phyloP scores from a whole-genome alignment of 2,888 invertebrate species.

The Mythimna pallens region DNA sequence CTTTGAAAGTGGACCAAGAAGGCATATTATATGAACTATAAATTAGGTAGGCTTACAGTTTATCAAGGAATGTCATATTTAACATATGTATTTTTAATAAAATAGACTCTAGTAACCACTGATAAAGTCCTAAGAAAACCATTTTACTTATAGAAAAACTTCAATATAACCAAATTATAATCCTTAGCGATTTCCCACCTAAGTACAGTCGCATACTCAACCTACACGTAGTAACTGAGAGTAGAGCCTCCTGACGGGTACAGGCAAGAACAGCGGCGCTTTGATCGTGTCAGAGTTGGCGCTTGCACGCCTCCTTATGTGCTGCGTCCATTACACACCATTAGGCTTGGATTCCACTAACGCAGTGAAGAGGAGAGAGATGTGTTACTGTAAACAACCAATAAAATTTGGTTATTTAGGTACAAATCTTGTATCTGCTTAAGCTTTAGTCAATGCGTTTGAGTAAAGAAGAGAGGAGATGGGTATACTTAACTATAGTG shows the following conservation, averaged over 20 bases:
- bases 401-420: neutral
- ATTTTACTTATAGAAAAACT: neutral
- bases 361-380: neutral
- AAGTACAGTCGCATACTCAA: conserved; percentile 45
- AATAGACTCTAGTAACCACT: neutral
- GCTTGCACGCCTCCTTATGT: conserved; percentile 68
- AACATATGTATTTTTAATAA: neutral
- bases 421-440: too few relatives aligned
- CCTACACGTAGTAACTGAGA: conserved; percentile 57
- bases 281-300: conserved; percentile 78
- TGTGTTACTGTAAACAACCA: neutral
- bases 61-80: neutral
- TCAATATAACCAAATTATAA: neutral
- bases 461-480: neutral
- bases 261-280: conserved; percentile 72
- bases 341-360: conserved; percentile 8
- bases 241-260: conserved; percentile 61
- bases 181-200: neutral
- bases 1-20: too few relatives aligned
- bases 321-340: conserved; percentile 50
- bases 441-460: neutral
- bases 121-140: neutral
- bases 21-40: too few relatives aligned
- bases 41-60: too few relatives aligned
- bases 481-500: neutral